A percentile compares a stretch with the other conserved stretches of the same genome.
These are phyloP conservation scores for Beris chalybata DNA, from an alignment of 2,888 invertebrate genomes.

Conservation along the genomic window DNA sequence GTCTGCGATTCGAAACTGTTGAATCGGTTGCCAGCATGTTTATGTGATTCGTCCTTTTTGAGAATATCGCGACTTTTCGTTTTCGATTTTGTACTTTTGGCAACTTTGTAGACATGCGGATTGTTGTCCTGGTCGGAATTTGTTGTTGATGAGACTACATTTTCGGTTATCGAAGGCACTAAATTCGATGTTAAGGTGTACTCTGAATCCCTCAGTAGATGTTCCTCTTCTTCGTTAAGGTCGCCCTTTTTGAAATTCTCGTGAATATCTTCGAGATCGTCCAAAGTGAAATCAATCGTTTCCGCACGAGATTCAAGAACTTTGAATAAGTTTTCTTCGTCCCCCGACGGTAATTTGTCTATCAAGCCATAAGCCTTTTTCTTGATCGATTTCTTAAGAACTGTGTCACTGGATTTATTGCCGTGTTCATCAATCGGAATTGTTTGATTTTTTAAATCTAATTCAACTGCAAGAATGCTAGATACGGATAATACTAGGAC, in stretches of 20 bases:
- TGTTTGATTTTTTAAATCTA: neutral
- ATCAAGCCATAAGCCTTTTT: constrained; percentile 50
- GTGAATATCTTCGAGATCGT: constrained; percentile 52
- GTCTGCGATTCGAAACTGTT: constrained; percentile 48
- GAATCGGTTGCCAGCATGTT: constrained; percentile 47
- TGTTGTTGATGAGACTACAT: neutral
- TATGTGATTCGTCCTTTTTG: constrained; percentile 49
- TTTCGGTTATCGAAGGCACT: constrained; percentile 3
- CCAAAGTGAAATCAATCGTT: constrained; percentile 53
- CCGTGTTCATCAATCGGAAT: neutral
- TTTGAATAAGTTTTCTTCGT: constrained; percentile 48
- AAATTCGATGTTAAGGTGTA: neutral
- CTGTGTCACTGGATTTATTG: constrained; percentile 16
- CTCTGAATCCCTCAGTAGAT: constrained; percentile 45
- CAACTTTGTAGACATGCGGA: constrained; percentile 51
- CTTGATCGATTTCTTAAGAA: constrained; percentile 48
- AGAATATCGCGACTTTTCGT: constrained; percentile 49
- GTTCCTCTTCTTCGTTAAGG: constrained; percentile 49
- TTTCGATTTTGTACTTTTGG: constrained; percentile 45
- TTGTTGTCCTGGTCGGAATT: constrained; percentile 1
- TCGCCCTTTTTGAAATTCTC: constrained; percentile 48
- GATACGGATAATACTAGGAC: too few relatives aligned
- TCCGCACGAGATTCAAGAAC: constrained; percentile 50
- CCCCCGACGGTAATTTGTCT: constrained; percentile 45
- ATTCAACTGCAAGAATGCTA: neutral